phyloP scores from a whole-genome alignment of 2,113 vertebrate genomes.

The Rhipidura dahli region DNA sequence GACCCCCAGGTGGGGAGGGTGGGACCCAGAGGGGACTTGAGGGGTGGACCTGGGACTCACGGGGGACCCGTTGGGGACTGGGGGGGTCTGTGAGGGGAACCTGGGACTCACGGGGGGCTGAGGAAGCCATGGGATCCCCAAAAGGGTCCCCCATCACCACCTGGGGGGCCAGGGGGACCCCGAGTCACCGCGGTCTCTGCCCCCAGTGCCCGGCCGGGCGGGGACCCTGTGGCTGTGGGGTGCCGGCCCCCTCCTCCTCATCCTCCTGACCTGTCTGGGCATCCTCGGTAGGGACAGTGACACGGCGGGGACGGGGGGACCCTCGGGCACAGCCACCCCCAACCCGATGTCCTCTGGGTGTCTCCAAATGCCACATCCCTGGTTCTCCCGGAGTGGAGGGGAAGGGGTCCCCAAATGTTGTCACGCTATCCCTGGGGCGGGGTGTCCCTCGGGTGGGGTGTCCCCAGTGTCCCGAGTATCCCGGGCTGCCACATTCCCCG shows the following conservation, averaged over 20 bases:
- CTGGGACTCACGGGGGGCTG: not conserved
- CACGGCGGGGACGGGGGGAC: not conserved
- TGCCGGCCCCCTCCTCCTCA: not conserved
- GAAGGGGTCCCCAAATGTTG: not conserved
- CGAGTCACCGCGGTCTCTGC: not conserved
- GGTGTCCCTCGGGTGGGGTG: not conserved
- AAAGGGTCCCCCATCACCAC: not conserved
- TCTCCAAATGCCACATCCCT: not conserved
- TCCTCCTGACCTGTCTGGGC: not conserved
- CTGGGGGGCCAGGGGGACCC: not conserved
- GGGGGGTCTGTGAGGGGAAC: too few species aligned
- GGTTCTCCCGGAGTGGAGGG: not conserved
- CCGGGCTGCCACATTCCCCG: not conserved
- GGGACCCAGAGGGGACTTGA: not conserved
- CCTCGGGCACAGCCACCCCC: not conserved
- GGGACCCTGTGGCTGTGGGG: not conserved
- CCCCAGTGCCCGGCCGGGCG: not conserved
- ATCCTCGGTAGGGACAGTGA: not conserved
- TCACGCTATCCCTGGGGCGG: too few species aligned
- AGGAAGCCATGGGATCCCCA: not conserved
- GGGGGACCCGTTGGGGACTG: not conserved
- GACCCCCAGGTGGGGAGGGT: not conserved
- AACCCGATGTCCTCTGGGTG: not conserved
- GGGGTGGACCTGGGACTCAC: not conserved
- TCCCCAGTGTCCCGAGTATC: not conserved